phyloP scores from a whole-genome alignment of 1,140 invertebrate species.

The Catajapyx aquilonaris region DNA sequence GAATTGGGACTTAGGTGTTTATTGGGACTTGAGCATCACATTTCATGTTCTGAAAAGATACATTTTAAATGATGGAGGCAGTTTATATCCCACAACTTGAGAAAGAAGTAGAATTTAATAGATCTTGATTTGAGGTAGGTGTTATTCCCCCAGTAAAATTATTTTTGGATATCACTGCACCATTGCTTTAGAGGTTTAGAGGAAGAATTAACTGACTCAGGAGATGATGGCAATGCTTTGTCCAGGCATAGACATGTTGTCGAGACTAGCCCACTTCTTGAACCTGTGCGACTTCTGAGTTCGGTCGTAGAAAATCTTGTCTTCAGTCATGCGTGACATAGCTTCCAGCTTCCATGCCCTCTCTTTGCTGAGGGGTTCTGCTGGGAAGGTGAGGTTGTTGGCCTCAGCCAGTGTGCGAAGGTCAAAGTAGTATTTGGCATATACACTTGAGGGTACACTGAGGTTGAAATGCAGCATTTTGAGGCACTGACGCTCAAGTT shows the following conservation, averaged over 20 bases:
- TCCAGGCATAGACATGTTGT: slow-evolving; percentile 55
- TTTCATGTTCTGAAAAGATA: too few relatives aligned
- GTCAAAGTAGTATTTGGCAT: slow-evolving; percentile 99
- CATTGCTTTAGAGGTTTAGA: too few relatives aligned
- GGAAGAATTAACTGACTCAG: slow-evolving; percentile 24
- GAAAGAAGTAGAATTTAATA: too few relatives aligned
- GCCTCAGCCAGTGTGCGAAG: slow-evolving; percentile 88
- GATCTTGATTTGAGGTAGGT: too few relatives aligned
- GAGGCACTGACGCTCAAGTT: slow-evolving; percentile 91
- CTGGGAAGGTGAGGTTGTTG: slow-evolving; percentile 85
- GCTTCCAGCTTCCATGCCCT: slow-evolving; percentile 87
- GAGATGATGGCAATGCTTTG: slow-evolving; percentile 76
- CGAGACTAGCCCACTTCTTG: slow-evolving; percentile 81
- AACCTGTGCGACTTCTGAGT: slow-evolving; percentile 21
- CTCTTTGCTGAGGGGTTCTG: slow-evolving; percentile 87
- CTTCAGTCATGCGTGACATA: slow-evolving; percentile 86
- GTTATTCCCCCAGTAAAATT: too few relatives aligned
- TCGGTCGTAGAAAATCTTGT: slow-evolving; percentile 35
- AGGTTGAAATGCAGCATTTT: slow-evolving; percentile 99
- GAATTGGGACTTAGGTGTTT: too few relatives aligned
- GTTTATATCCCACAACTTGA: too few relatives aligned
- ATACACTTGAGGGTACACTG: slow-evolving; percentile 97
- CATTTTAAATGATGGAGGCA: too few relatives aligned
- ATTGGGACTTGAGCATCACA: too few relatives aligned
- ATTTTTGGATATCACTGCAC: too few relatives aligned